These are phyloP conservation scores for Drosophila atroscutellata DNA, from an alignment of 2,888 invertebrate genomes.

Conservation along the genomic window DNA sequence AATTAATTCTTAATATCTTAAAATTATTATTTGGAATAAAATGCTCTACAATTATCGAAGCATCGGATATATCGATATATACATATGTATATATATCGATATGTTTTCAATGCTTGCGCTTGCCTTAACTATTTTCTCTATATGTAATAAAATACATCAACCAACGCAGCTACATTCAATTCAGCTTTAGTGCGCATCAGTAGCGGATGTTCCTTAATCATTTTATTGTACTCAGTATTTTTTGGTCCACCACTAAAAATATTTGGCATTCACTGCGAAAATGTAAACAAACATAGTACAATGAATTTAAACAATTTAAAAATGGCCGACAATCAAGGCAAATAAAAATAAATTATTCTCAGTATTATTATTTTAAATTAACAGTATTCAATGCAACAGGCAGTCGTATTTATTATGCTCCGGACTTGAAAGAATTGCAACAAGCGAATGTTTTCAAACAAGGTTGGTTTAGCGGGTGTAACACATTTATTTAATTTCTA, in stretches of 20 bases:
- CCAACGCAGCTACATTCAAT: background rate
- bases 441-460: background rate
- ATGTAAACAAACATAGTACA: background rate
- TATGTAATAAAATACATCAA: background rate
- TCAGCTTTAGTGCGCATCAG: background rate
- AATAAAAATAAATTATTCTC: background rate
- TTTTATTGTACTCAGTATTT: background rate
- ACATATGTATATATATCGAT: background rate
- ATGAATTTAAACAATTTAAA: background rate
- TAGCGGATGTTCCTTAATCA: too few species aligned
- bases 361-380: background rate
- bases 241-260: background rate
- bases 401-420: background rate
- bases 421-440: background rate
- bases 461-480: background rate
- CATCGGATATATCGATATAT: background rate
- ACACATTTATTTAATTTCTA: too few species aligned
- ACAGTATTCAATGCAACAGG: background rate
- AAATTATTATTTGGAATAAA: slow-evolving; percentile 33
- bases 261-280: background rate
- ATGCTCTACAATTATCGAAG: background rate
- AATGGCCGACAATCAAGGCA: background rate
- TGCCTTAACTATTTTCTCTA: background rate
- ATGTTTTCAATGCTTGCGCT: too few species aligned
- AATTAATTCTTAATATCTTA: slow-evolving; percentile 12